Evolutionary conservation across 2,888 invertebrate species (phyloP), one percentile per base, ranked within the genome.

Genomic region (Lutraria lutraria): DNA sequence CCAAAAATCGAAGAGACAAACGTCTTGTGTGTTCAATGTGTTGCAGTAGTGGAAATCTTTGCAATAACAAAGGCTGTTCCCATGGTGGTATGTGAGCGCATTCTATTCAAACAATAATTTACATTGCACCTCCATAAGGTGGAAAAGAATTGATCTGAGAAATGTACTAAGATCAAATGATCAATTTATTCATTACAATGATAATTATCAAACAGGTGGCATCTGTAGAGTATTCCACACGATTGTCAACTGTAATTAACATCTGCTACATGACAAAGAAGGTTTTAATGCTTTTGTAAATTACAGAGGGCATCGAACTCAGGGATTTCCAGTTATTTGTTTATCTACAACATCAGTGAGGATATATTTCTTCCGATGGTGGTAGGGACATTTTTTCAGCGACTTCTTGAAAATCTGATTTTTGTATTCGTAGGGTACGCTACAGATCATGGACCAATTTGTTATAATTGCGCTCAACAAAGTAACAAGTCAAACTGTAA

Each of bases 381-480:
- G 43, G 8, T 54, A 56, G 2, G 56, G 16, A 19, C 15, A 19
- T 16, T 13, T 54, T 54, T 13, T 54, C 16, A 10, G 54, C 43
- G 43, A 43, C 43, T 43, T 43, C 4, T 43, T 43, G 43, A 43
- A 43, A 43, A 43, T 43, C 43, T 31, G 31, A 15, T 6, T 76
- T 0, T 16, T 76, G 19, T 76, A 34, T 31, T 31, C 0, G 29
- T 16, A 88, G 88, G 84, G 15, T 88, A 86, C 52, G 15, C 25
- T 10, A 53, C 84, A 80, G 21, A 79, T 13, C 79, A 84, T 68
- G 88, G 88, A 1, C 88, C 88, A 13, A 84, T 88, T 12, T 88
- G 88, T 53, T 85, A 81, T 31, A 80, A 80, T 15, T 88, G 88
- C 52, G 80, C 54, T 12, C 88, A 88, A 52, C 88, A 88, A 68